phyloP scores from a whole-genome alignment of 2,113 vertebrate genomes.

The Pycnonotus jocosus region DNA sequence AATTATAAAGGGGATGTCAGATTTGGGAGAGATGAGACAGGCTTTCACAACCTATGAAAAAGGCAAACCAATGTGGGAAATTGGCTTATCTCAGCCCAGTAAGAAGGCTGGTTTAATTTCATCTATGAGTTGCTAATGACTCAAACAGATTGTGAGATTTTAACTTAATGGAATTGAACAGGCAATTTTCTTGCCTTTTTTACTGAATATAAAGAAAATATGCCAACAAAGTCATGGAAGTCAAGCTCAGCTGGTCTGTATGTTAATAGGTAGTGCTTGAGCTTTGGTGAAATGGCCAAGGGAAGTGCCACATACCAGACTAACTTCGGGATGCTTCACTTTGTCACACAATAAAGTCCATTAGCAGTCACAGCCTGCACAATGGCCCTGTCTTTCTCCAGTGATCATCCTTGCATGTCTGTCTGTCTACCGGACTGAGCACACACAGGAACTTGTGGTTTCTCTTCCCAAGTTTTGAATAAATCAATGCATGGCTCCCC shows the following conservation, averaged over 20 bases:
- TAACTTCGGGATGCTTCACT: neutral
- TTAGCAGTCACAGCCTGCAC: neutral
- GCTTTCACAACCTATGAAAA: neutral
- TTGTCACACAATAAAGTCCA: neutral
- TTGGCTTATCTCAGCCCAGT: neutral
- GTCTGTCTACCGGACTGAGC: neutral
- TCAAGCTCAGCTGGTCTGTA: neutral
- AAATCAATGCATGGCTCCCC: neutral
- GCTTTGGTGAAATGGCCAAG: neutral
- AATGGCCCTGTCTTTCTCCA: neutral
- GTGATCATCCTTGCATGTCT: neutral
- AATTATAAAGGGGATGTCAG: constrained; percentile 26
- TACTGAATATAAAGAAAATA: constrained; percentile 20
- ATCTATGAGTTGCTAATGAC: constrained; percentile 7
- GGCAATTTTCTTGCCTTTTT: constrained; percentile 19
- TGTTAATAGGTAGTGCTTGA: neutral
- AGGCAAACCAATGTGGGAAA: constrained; percentile 21
- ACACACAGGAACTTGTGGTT: neutral
- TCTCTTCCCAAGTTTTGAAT: neutral
- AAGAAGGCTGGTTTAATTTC: constrained; percentile 21
- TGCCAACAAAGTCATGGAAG: neutral
- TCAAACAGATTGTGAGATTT: constrained; percentile 18
- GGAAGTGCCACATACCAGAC: neutral
- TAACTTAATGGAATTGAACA: constrained; percentile 28
- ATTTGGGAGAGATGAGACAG: constrained; percentile 29